Evolutionary conservation across 2,797 vertebrate genomes (phyloP).

Genomic region (Buceros bicornis): DNA sequence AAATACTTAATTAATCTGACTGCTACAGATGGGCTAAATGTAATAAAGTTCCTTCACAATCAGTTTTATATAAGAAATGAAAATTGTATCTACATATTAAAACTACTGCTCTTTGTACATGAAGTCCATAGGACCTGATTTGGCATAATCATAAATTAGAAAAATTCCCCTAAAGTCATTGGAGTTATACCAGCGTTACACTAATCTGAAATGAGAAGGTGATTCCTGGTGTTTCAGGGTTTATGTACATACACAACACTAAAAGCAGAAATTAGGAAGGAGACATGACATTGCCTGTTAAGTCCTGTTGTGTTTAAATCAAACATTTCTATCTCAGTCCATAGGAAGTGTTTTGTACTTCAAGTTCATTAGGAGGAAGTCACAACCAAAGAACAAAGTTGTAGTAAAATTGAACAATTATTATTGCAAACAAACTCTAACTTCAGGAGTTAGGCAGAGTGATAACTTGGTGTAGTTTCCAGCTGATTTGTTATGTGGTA

Average conservation of each 20-base stretch:
- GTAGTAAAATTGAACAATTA: background rate
- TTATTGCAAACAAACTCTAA: background rate
- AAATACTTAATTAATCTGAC: constrained; percentile 68
- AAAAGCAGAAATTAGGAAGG: background rate
- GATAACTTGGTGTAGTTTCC: background rate
- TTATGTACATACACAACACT: background rate
- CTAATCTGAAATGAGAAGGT: background rate
- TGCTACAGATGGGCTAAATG: constrained; percentile 45
- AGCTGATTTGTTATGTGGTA: background rate
- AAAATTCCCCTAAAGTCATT: background rate
- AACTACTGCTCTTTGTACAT: background rate
- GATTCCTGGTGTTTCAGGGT: background rate
- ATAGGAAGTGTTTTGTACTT: background rate
- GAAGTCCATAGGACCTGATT: background rate
- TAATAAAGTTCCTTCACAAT: constrained; percentile 58
- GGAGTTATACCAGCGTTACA: background rate
- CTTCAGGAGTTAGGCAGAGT: background rate
- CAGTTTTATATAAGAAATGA: constrained; percentile 33
- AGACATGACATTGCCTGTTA: background rate
- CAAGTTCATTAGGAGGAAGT: background rate
- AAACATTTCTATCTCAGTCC: background rate
- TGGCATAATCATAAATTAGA: background rate
- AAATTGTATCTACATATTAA: constrained; percentile 33
- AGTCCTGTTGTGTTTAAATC: background rate
- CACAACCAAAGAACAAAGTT: background rate